Conservation (phyloP, 2,797 vertebrate genomes). For the Gymnodraco acuticeps region DNA sequence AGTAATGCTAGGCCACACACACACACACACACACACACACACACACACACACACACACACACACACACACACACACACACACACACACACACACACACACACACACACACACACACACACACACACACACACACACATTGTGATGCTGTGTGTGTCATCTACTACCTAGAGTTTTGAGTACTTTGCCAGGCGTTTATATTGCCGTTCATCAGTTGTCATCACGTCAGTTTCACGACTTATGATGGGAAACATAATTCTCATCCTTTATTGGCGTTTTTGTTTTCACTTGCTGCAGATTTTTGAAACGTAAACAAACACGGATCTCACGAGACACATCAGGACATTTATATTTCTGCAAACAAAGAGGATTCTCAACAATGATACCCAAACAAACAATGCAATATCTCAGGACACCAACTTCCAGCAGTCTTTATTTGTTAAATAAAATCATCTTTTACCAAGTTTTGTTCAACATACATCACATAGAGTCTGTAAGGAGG, state of each 20-base stretch:
- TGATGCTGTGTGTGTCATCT: too few relatives aligned
- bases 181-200: too few relatives aligned
- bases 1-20: too few relatives aligned
- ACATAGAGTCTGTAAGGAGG: not conserved
- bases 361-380: not conserved
- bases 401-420: too few relatives aligned
- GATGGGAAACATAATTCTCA: not conserved
- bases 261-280: not conserved
- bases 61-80: slow-evolving; percentile 8
- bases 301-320: not conserved
- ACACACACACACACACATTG: too few relatives aligned
- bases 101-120: slow-evolving; percentile 1
- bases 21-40: not conserved
- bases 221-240: not conserved
- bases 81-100: not conserved
- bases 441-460: not conserved
- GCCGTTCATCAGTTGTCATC: too few relatives aligned
- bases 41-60: not conserved
- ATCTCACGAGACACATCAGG: not conserved
- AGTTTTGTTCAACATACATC: not conserved
- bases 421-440: not conserved
- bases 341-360: not conserved
- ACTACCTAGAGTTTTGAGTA: too few relatives aligned
- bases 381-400: not conserved
- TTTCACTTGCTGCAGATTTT: not conserved